Evolutionary conservation across 2,888 invertebrate genomes (phyloP).

Genomic region (Ischnura elegans): DNA sequence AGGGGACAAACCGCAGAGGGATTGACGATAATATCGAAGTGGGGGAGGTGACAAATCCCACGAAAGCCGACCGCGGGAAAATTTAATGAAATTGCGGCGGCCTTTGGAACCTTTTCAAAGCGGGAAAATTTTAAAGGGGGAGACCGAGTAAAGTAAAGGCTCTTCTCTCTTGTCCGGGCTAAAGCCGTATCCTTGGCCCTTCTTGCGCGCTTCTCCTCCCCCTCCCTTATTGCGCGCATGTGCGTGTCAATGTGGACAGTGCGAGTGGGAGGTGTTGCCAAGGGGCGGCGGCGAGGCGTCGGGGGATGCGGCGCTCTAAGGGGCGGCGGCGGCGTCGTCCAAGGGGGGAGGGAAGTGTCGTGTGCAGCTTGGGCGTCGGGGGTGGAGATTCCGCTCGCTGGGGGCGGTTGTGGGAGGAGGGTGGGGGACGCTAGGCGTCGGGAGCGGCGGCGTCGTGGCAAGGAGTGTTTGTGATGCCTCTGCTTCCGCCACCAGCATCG

Average conservation of each 20-base stretch:
- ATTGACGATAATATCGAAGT: background rate
- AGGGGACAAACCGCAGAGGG: background rate
- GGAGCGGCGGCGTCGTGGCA: background rate
- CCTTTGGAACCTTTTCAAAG: background rate
- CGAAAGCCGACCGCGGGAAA: background rate
- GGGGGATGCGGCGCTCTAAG: background rate
- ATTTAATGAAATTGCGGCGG: background rate
- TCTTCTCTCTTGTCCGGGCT: too few species aligned
- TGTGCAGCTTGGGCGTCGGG: background rate
- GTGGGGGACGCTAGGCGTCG: too few species aligned
- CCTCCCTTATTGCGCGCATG: constrained; percentile 22
- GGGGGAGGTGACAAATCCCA: background rate
- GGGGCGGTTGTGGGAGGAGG: background rate
- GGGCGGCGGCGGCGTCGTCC: background rate
- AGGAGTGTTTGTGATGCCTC: background rate
- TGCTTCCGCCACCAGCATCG: too few species aligned
- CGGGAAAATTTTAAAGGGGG: too few species aligned
- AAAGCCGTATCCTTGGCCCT: background rate
- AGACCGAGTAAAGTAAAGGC: background rate
- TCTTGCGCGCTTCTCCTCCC: background rate
- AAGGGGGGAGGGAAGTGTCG: background rate
- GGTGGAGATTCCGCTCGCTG: background rate
- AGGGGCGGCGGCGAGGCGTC: background rate
- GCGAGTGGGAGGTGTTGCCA: background rate
- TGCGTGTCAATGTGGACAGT: constrained; percentile 41